Evolutionary conservation across 1,140 invertebrate genomes (phyloP), one percentile per base, ranked within the genome.

Genomic region (Cydia pomonella): DNA sequence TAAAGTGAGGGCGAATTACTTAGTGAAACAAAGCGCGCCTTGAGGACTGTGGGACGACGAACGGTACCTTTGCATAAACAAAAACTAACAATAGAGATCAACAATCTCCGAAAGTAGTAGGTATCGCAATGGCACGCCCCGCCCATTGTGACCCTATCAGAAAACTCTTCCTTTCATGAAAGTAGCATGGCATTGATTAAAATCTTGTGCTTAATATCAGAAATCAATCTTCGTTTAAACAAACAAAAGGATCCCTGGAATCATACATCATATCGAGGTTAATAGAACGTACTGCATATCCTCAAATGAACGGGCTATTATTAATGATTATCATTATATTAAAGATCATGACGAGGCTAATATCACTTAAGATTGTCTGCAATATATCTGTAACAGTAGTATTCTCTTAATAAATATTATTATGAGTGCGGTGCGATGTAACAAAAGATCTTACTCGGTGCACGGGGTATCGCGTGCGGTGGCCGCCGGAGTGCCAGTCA

Each of bases 381-480:
- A 69, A 33, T 69, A 1, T 69, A 38, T 69, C 29, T 69, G 29
- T 69, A n/a, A 50, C 64, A 18, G 64, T 25, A 33, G 27, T 69
- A 69, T 33, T 29, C 21, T 38, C 64, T 69, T 69, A 13, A 41
- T 38, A 23, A 69, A 38, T 10, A 33, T 41, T 66, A 66, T 13
- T 69, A 38, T 69, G 33, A 27, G 23, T 13, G 16, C n/a, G 27
- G 12, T 1, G 2, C 23, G 27, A 10, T 33, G 18, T 18, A 69
- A 33, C 64, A 69, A 69, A 18, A 33, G 64, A 69, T 69, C 16
- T n/a, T 5, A 18, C 64, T 7, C 64, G 7, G 62, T 75, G 62
- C 16, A 16, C 66, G 41, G 38, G 18, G 75, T 63, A 83, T 88
- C 81, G 89, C 89, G 87, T 91, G 89, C 79, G 77, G 76, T 66